A percentile compares a stretch with the other conserved stretches of the same genome.
These are phyloP conservation scores for Dysdera silvatica DNA, from an alignment of 1,140 invertebrate species.

Conservation along the genomic window DNA sequence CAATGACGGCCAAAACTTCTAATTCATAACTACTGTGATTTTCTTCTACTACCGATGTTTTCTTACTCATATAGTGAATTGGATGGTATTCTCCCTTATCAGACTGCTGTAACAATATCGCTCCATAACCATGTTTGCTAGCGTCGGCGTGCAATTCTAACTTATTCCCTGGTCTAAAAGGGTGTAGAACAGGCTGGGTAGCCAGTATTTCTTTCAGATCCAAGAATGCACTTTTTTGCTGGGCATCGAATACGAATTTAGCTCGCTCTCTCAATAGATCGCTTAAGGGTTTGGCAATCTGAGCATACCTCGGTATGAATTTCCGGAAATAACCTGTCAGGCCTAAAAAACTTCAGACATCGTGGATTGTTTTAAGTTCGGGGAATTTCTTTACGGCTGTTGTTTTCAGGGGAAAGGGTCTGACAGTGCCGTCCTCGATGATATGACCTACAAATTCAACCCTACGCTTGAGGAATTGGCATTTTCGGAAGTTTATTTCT, in stretches of 20 bases:
- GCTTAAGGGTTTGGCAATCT: constrained; percentile 39
- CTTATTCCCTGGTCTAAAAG: constrained; percentile 30
- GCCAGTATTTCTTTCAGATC: constrained; percentile 38
- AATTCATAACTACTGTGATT: too few species aligned
- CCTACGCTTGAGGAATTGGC: neutral
- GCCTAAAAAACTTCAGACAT: constrained; percentile 38
- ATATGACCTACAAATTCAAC: constrained; percentile 5
- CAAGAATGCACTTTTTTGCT: constrained; percentile 39
- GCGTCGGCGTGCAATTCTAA: constrained; percentile 34
- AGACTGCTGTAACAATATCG: constrained; percentile 46
- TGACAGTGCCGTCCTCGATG: neutral
- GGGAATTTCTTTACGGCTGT: constrained; percentile 26
- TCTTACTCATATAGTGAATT: too few species aligned
- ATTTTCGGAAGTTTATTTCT: constrained; percentile 5
- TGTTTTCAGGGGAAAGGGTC: neutral
- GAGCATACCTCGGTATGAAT: constrained; percentile 37
- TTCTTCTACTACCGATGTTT: too few species aligned
- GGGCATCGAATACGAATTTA: constrained; percentile 38
- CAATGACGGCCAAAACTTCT: too few species aligned
- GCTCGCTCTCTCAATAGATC: constrained; percentile 43
- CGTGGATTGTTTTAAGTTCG: constrained; percentile 29
- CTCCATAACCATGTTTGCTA: constrained; percentile 46
- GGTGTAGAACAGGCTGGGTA: constrained; percentile 32
- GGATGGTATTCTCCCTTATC: too few species aligned
- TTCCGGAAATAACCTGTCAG: constrained; percentile 37